A percentile compares a stretch with the other conserved stretches of the same genome.
Conservation (phyloP, 2,888 invertebrate genomes). For the Drosophila yooni region DNA sequence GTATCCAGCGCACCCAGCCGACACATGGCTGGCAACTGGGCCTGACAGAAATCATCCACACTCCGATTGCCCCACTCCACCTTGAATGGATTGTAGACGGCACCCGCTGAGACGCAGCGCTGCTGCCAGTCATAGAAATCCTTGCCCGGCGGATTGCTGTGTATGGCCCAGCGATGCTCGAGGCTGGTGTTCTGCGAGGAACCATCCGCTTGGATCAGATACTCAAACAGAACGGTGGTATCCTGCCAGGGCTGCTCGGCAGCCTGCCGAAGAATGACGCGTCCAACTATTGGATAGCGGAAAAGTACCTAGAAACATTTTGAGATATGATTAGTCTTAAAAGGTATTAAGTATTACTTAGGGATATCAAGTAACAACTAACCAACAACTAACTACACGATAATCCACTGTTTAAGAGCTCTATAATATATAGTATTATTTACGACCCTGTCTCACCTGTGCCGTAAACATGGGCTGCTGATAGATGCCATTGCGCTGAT, state of each 20-base stretch:
- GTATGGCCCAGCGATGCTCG: slow-evolving; percentile 93
- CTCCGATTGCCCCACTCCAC: slow-evolving; percentile 88
- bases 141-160: slow-evolving; percentile 91
- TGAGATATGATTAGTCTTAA: no score
- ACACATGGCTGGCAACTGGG: slow-evolving; percentile 87
- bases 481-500: slow-evolving; percentile 88
- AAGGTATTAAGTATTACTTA: background rate
- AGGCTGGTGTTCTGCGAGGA: slow-evolving; percentile 90
- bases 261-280: slow-evolving; percentile 92
- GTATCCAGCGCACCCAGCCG: slow-evolving; percentile 91
- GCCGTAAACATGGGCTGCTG: slow-evolving; percentile 92
- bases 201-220: slow-evolving; percentile 94
- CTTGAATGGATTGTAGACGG: slow-evolving; percentile 91
- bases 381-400: no score
- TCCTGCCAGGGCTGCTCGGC: slow-evolving; percentile 92
- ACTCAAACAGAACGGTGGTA: slow-evolving; percentile 93
- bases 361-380: background rate
- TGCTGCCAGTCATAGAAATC: slow-evolving; percentile 97
- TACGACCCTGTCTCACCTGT: slow-evolving; percentile 86
- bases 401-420: background rate
- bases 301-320: slow-evolving; percentile 87
- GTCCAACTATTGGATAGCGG: slow-evolving; percentile 94
- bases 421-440: background rate
- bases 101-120: slow-evolving; percentile 92
- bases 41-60: slow-evolving; percentile 87